These are phyloP conservation scores for Calyptommatus sinebrachiatus DNA, from an alignment of 2,113 vertebrate genomes.

Conservation along the genomic window DNA sequence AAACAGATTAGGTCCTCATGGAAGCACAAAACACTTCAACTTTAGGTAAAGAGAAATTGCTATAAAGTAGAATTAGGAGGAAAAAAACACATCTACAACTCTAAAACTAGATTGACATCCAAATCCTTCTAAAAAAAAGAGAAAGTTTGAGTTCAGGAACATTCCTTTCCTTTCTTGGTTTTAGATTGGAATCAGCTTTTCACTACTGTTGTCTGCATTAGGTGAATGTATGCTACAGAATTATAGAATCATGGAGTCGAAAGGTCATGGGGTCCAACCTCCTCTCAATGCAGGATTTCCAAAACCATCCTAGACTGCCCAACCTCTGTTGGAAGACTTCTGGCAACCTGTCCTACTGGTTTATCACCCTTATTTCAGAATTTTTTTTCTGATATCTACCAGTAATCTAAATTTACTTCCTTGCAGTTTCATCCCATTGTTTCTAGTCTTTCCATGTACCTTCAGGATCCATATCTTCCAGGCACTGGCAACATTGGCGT, in stretches of 20 bases:
- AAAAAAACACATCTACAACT: not conserved
- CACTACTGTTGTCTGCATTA: not conserved
- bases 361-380: no score
- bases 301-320: no score
- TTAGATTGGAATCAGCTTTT: not conserved
- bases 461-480: no score
- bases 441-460: no score
- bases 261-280: no score
- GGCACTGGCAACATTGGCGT: no score
- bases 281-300: no score
- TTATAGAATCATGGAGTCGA: not conserved
- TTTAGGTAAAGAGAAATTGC: slow-evolving; percentile 41
- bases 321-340: no score
- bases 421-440: no score
- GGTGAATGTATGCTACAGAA: not conserved
- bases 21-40: slow-evolving; percentile 24
- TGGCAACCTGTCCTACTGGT: no score
- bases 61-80: slow-evolving; percentile 48
- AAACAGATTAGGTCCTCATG: slow-evolving; percentile 45
- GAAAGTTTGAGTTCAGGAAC: not conserved
- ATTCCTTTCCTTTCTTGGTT: slow-evolving; percentile 17
- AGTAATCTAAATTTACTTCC: no score
- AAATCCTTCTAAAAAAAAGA: not conserved
- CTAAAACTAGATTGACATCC: not conserved
- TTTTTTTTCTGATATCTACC: no score